A percentile compares a stretch with the other conserved stretches of the same genome.
These are phyloP conservation scores for Brachylomia viminalis DNA, from an alignment of 2,888 invertebrate genomes.

Conservation along the genomic window DNA sequence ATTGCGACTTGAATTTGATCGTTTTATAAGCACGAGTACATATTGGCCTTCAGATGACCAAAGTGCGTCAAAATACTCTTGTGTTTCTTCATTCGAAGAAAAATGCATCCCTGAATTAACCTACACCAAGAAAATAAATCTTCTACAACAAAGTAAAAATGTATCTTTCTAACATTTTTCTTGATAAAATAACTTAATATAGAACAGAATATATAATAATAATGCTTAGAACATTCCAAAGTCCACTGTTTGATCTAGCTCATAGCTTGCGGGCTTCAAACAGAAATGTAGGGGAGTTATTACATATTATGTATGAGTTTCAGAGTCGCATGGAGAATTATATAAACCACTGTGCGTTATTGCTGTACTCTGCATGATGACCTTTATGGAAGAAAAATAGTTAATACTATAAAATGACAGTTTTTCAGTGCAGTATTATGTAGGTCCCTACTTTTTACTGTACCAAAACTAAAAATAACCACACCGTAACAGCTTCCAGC, in stretches of 20 bases:
- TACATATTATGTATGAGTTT: not conserved
- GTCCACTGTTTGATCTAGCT: not conserved
- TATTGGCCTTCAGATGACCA: not conserved
- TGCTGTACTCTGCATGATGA: not conserved
- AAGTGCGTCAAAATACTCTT: not conserved
- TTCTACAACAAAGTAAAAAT: not conserved
- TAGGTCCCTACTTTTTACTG: not conserved
- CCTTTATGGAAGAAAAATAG: not conserved
- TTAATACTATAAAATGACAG: not conserved
- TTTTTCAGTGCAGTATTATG: not conserved
- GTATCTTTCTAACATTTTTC: not conserved
- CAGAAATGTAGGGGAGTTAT: not conserved
- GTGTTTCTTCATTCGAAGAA: too few relatives aligned
- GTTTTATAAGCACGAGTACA: not conserved
- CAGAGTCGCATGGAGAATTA: not conserved
- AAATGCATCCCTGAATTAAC: not conserved
- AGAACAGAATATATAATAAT: not conserved
- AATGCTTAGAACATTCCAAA: not conserved
- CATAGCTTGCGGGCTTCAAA: not conserved
- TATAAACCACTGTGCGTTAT: not conserved
- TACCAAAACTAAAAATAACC: not conserved
- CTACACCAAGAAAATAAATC: not conserved
- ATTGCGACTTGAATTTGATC: not conserved
- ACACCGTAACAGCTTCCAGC: too few relatives aligned
- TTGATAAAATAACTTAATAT: constrained; percentile 7